These are phyloP conservation scores for Ichneumoninae sp. DNA, from an alignment of 2,888 invertebrate species.

Conservation along the genomic window DNA sequence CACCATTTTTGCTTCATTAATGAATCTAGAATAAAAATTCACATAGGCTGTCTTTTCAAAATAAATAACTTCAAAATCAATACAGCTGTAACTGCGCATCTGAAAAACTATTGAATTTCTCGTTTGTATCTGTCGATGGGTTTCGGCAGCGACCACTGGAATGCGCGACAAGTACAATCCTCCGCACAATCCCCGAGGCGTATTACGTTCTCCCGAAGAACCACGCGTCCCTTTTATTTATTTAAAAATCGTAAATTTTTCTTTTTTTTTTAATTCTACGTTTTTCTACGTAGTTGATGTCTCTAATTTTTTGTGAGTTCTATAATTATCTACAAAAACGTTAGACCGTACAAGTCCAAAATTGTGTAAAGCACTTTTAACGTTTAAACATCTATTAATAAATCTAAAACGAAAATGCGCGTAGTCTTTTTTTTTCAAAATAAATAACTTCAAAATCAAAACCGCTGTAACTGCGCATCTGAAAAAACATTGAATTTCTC, in stretches of 20 bases:
- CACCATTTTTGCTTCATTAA: too few species aligned
- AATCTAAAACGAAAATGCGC: too few species aligned
- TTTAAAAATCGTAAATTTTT: background rate
- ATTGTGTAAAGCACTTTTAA: too few species aligned
- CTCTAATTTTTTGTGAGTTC: background rate
- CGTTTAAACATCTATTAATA: too few species aligned
- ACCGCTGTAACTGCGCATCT: background rate
- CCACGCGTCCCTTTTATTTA: constrained; percentile 42
- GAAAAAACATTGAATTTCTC: background rate
- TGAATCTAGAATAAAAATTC: too few species aligned
- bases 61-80: too few species aligned
- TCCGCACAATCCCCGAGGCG: constrained; percentile 10
- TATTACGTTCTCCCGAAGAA: constrained; percentile 14
- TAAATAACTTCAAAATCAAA: too few species aligned
- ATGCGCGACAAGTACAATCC: constrained; percentile 55
- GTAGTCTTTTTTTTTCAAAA: too few species aligned
- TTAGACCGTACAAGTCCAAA: background rate
- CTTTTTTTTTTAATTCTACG: background rate
- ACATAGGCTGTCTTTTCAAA: too few species aligned
- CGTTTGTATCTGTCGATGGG: constrained; percentile 8
- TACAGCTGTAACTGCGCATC: background rate
- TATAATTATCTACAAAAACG: constrained; percentile 1
- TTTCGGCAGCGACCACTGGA: constrained; percentile 57
- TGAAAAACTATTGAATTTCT: background rate
- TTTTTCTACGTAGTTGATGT: background rate